These are phyloP conservation scores for Capromys pilorides DNA, from an alignment of 2,797 vertebrate species.

Conservation along the genomic window DNA sequence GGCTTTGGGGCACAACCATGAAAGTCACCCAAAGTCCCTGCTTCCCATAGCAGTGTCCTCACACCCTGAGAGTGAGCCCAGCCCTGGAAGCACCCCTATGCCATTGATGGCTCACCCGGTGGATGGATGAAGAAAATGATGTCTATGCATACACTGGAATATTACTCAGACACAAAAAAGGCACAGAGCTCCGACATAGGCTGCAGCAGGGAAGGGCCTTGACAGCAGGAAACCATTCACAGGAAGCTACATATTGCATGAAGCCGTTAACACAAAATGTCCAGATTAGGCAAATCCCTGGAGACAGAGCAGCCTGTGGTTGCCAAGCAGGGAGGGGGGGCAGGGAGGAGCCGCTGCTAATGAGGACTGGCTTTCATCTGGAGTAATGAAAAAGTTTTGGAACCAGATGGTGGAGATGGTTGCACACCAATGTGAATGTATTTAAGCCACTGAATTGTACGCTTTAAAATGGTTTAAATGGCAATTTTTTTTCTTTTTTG, in stretches of 20 bases:
- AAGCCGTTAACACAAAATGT: fast-evolving
- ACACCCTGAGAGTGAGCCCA: background rate
- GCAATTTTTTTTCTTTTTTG: too few species aligned
- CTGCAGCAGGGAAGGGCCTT: fast-evolving
- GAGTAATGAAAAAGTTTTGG: background rate
- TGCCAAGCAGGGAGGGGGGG: too few species aligned
- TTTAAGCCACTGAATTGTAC: background rate
- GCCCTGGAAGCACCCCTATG: fast-evolving
- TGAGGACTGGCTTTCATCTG: background rate
- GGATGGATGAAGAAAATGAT: fast-evolving
- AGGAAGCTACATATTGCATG: fast-evolving
- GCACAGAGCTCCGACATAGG: fast-evolving
- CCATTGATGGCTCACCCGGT: background rate
- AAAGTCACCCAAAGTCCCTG: background rate
- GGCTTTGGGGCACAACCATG: fast-evolving
- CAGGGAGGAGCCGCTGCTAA: fast-evolving
- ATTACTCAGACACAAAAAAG: background rate
- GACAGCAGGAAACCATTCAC: fast-evolving
- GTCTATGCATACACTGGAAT: fast-evolving
- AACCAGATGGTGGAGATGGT: background rate
- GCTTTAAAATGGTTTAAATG: background rate
- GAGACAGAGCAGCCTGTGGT: background rate
- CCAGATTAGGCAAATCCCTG: background rate
- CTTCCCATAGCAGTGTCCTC: background rate
- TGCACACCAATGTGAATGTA: background rate